phyloP scores from a whole-genome alignment of 1,140 invertebrate species.

The Drosophila subobscura region DNA sequence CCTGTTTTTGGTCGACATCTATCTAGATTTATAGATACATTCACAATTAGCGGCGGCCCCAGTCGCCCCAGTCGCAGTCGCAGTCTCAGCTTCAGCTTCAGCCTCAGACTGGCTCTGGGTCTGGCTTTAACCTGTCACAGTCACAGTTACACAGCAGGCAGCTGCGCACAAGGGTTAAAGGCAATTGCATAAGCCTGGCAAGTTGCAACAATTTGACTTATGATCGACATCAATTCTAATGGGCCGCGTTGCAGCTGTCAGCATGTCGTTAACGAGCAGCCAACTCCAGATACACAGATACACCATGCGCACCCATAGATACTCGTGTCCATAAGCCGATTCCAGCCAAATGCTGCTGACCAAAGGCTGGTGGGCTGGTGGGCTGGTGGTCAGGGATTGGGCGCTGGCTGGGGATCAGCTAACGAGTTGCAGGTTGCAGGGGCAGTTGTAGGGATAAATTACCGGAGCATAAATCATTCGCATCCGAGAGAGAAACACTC shows the following conservation, averaged over 20 bases:
- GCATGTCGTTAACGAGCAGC: constrained; percentile 75
- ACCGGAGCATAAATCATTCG: constrained; percentile 39
- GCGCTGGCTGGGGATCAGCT: constrained; percentile 37
- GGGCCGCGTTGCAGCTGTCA: constrained; percentile 75
- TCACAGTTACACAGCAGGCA: constrained; percentile 25
- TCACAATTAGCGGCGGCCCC: constrained; percentile 67
- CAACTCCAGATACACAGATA: constrained; percentile 44
- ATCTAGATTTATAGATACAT: constrained; percentile 82
- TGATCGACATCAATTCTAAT: constrained; percentile 82
- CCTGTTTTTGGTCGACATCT: constrained; percentile 82
- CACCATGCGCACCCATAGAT: constrained; percentile 24
- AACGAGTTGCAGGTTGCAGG: constrained; percentile 26
- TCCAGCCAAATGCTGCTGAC: neutral
- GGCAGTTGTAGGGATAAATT: constrained; percentile 42
- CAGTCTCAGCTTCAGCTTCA: constrained; percentile 8
- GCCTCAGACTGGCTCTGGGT: constrained; percentile 16
- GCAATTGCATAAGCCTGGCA: constrained; percentile 59
- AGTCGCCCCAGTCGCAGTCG: constrained; percentile 2
- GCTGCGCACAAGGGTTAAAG: constrained; percentile 67
- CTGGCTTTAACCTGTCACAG: constrained; percentile 70
- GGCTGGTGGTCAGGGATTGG: constrained; percentile 36
- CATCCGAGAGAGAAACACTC: constrained; percentile 1
- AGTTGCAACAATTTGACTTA: constrained; percentile 79
- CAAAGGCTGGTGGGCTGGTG: neutral
- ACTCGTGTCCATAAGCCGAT: constrained; percentile 21